Base-by-base conservation (phyloP, 1,140 invertebrate species). In the Drosophila nigromelanica region DNA sequence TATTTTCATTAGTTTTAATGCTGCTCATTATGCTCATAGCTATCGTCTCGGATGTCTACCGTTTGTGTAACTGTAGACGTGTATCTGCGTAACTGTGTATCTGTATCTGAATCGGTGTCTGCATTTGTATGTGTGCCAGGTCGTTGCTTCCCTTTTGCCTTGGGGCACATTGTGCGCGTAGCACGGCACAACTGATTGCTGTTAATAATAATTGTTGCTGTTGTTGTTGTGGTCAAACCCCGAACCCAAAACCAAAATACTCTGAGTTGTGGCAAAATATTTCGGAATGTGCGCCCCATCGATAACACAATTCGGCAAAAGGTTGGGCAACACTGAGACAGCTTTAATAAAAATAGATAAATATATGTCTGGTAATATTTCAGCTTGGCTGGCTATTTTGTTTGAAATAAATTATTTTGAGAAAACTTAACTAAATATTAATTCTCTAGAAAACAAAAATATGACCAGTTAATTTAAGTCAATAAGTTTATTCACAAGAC, bases 1-100 rank as follows among this genome's bases (percentile, higher is more conserved):
- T 85, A 86, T 87, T 86, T 86, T 86, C 82, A 86, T 86, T 86
- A 86, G 78, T 86, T 87, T 86, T 82, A 86, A 86, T 86, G 78
- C 79, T 75, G 75, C 83, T 86, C 82, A 86, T 86, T 86, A 86
- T 82, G 76, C 66, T 78, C 76, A 77, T 69, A 56, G 71, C 51
- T 45, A 27, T 42, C 48, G 27, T 55, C 58, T 45, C 39, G 50
- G 42, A 60, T 61, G 72, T 76, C 64, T 64, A 64, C 37, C 59
- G 60, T 64, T 33, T 39, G 33, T 63, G 40, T 63, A 54, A 43
- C 51, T 64, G 61, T 58, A 21, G 48, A 18, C 42, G 24, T 55
- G 33, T 50, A 18, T 56, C 27, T 61, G 43, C 45, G 35, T 58
- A 50, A 52, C 52, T 68, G 45, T 45, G 54, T 69, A 48, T 61